Evolutionary conservation across 1,140 invertebrate genomes (phyloP).

Genomic region (Drosophila hydei): DNA sequence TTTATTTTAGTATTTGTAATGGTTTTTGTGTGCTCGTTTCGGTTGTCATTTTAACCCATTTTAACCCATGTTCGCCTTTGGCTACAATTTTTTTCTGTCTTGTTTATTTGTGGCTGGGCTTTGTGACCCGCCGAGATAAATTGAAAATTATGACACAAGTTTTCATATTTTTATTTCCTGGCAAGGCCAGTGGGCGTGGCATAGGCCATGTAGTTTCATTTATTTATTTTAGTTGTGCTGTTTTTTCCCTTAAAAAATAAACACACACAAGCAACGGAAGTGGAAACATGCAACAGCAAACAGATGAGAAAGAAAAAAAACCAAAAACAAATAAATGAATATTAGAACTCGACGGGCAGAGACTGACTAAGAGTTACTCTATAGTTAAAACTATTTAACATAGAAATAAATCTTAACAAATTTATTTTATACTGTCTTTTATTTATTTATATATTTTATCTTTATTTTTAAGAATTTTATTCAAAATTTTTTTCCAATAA

Average conservation of each 20-base stretch:
- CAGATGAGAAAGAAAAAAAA: slow-evolving; percentile 5
- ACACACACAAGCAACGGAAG: slow-evolving; percentile 26
- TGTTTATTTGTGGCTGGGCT: slow-evolving; percentile 64
- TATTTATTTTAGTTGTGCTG: slow-evolving; percentile 33
- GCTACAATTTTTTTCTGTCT: slow-evolving; percentile 30
- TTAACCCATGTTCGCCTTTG: slow-evolving; percentile 60
- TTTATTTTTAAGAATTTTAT: too few relatives aligned
- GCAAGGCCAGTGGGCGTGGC: slow-evolving; percentile 38
- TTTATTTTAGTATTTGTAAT: slow-evolving; percentile 12
- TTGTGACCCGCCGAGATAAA: slow-evolving; percentile 22
- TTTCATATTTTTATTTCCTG: slow-evolving; percentile 35
- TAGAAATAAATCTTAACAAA: too few relatives aligned
- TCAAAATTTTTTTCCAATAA: not conserved
- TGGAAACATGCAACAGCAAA: slow-evolving; percentile 36
- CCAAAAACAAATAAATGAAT: not conserved
- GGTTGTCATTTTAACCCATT: slow-evolving; percentile 77
- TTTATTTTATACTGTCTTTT: too few relatives aligned
- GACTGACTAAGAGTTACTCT: slow-evolving; percentile 1
- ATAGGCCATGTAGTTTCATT: slow-evolving; percentile 20
- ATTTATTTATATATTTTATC: too few relatives aligned
- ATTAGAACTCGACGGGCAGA: not conserved
- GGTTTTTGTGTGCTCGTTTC: slow-evolving; percentile 45
- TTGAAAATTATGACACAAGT: slow-evolving; percentile 64
- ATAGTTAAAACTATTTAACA: not conserved
- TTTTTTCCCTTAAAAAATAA: slow-evolving; percentile 13